Evolutionary conservation across 1,140 invertebrate genomes (phyloP).

Genomic region (Zaprionus ghesquierei): DNA sequence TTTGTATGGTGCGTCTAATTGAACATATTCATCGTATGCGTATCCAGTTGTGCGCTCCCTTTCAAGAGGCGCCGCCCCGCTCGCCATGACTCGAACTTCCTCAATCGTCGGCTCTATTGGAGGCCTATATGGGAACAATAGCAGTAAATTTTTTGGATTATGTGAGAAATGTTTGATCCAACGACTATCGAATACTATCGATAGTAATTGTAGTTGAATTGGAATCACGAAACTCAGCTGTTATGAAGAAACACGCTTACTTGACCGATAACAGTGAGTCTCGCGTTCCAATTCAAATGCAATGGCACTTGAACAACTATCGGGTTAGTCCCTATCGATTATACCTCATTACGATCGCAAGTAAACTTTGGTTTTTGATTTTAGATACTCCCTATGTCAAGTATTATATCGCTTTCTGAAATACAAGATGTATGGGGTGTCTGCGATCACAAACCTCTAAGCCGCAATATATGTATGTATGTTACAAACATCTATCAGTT

Average conservation of each 20-base stretch:
- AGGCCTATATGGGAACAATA: background rate
- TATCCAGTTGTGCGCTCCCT: background rate
- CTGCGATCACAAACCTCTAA: constrained; percentile 33
- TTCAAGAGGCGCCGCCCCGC: background rate
- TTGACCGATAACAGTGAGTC: constrained; percentile 39
- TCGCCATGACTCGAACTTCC: background rate
- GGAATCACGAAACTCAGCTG: constrained; percentile 50
- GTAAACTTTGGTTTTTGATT: constrained; percentile 19
- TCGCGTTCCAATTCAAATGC: constrained; percentile 36
- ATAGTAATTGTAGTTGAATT: constrained; percentile 31
- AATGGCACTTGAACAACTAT: constrained; percentile 17
- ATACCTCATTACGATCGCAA: background rate
- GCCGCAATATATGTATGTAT: background rate
- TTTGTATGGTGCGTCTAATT: constrained; percentile 56
- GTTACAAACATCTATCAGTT: background rate
- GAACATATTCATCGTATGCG: constrained; percentile 50
- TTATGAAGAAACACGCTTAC: constrained; percentile 14
- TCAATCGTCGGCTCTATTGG: constrained; percentile 13
- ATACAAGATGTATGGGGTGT: constrained; percentile 50
- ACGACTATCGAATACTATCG: background rate
- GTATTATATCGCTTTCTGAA: constrained; percentile 23
- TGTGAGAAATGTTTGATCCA: background rate
- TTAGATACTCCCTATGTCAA: constrained; percentile 54
- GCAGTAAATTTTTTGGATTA: background rate
- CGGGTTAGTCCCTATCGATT: background rate